These are phyloP conservation scores for Pteronotus mesoamericanus DNA, from an alignment of 2,797 vertebrate species.

Conservation along the genomic window DNA sequence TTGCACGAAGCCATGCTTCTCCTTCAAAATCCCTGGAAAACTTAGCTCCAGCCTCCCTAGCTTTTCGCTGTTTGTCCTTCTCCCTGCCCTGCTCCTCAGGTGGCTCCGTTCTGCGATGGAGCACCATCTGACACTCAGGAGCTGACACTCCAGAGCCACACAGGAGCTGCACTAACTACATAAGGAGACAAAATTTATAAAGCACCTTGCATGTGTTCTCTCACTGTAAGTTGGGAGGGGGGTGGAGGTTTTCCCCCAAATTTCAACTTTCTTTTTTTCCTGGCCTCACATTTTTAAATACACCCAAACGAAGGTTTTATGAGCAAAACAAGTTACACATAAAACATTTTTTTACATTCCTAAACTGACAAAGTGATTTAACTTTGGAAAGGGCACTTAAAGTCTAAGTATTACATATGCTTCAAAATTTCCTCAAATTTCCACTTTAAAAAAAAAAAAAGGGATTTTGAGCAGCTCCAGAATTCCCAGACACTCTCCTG, in stretches of 20 bases:
- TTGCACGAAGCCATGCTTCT: background rate
- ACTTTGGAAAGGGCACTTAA: constrained; percentile 33
- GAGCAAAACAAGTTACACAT: constrained; percentile 37
- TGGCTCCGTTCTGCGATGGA: background rate
- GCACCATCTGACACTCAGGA: background rate
- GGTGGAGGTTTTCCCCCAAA: background rate
- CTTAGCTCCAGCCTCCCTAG: background rate
- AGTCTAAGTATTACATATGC: background rate
- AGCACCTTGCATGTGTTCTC: background rate
- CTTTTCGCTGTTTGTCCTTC: background rate
- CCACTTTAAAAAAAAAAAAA: background rate
- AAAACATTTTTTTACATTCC: constrained; percentile 52
- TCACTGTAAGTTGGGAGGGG: background rate
- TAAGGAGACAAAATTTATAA: background rate
- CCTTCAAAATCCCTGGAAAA: background rate
- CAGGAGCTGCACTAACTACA: background rate
- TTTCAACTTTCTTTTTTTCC: background rate
- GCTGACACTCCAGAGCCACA: background rate
- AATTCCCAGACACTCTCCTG: background rate
- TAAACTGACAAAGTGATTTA: constrained; percentile 60
- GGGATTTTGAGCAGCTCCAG: constrained; percentile 6
- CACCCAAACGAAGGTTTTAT: constrained; percentile 32
- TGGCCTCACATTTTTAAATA: constrained; percentile 26
- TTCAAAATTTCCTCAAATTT: constrained; percentile 51
- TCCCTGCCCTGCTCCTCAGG: background rate